phyloP scores from a whole-genome alignment of 2,113 vertebrate species.

The Menura novaehollandiae region DNA sequence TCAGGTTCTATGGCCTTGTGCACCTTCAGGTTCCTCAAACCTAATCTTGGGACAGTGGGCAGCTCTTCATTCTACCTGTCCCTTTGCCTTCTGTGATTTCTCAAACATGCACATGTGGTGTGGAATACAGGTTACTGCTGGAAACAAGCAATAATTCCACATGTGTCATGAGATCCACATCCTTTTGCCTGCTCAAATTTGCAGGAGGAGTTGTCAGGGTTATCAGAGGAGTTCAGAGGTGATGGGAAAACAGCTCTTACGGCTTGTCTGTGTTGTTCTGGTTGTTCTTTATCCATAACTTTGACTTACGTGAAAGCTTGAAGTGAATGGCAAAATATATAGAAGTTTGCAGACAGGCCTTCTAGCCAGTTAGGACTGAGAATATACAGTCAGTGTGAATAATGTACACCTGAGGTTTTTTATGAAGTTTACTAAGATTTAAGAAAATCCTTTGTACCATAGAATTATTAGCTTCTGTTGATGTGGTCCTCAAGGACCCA shows the following conservation, averaged over 20 bases:
- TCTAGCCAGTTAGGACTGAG: background rate
- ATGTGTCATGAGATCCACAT: background rate
- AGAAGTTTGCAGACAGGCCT: background rate
- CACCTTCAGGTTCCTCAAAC: background rate
- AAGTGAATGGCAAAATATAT: background rate
- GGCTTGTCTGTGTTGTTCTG: background rate
- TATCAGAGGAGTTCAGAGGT: background rate
- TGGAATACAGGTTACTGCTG: too few species aligned
- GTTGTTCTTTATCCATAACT: background rate
- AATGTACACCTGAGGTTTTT: background rate
- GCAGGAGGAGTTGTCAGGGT: background rate
- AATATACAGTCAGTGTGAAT: background rate
- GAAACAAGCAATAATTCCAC: background rate
- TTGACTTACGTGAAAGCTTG: background rate
- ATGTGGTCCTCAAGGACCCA: accelerated
- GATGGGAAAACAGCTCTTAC: background rate
- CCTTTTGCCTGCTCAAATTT: background rate
- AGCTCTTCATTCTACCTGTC: background rate
- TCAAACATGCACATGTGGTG: background rate
- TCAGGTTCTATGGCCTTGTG: background rate
- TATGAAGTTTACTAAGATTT: background rate
- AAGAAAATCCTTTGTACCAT: background rate
- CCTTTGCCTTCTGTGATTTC: background rate
- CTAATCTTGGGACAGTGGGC: background rate
- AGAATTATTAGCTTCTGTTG: background rate